phyloP scores from a whole-genome alignment of 2,797 vertebrate genomes.

The Pangasius larnaudii region DNA sequence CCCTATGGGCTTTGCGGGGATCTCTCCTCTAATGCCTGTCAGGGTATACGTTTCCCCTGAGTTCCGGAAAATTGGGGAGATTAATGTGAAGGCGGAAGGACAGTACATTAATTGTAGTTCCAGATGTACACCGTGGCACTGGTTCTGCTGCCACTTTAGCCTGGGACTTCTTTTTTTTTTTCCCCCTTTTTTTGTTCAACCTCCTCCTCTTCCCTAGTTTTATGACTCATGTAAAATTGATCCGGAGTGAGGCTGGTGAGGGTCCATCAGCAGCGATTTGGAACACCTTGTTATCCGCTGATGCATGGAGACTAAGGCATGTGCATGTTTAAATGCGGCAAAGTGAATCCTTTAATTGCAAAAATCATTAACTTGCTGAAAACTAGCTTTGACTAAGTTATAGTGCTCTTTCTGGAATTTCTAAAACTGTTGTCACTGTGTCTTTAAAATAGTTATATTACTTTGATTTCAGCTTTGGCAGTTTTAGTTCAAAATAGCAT shows the following conservation, averaged over 20 bases:
- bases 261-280: slow-evolving; percentile 73
- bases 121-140: slow-evolving; percentile 69
- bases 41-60: slow-evolving; percentile 72
- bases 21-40: slow-evolving; percentile 66
- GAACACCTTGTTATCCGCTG: slow-evolving; percentile 76
- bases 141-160: slow-evolving; percentile 55
- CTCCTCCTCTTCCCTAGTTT: slow-evolving; percentile 60
- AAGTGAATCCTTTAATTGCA: slow-evolving; percentile 14
- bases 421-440: neutral
- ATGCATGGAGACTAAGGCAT: slow-evolving; percentile 41
- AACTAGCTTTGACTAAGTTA: neutral
- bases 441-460: neutral
- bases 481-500: neutral
- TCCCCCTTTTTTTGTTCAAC: slow-evolving; percentile 43
- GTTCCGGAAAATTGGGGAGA: slow-evolving; percentile 78
- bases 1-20: slow-evolving; percentile 62
- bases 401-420: neutral
- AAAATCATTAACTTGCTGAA: neutral
- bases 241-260: slow-evolving; percentile 62
- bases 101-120: slow-evolving; percentile 74
- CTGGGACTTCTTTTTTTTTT: slow-evolving; percentile 50
- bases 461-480: neutral
- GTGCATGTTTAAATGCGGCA: slow-evolving; percentile 26
- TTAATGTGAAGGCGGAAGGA: slow-evolving; percentile 76
- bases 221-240: slow-evolving; percentile 77